Evolutionary conservation across 2,888 invertebrate species (phyloP).

Genomic region (Hypercompe scribonia): DNA sequence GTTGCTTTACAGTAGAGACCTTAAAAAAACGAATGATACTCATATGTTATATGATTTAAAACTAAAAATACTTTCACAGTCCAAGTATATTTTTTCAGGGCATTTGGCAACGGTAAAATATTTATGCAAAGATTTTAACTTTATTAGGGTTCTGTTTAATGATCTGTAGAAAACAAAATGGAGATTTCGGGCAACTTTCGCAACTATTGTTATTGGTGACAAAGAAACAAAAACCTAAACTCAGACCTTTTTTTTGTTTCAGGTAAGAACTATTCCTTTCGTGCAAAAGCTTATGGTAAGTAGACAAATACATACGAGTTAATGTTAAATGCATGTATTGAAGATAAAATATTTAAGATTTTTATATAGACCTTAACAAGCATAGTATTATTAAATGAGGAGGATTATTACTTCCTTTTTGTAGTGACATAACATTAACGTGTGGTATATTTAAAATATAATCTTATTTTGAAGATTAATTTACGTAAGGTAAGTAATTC

Average conservation of each 20-base stretch:
- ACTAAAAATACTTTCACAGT: not conserved
- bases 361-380: not conserved
- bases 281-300: slow-evolving; percentile 15
- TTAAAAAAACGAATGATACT: too few relatives aligned
- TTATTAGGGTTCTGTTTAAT: slow-evolving; percentile 2
- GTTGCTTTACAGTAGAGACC: too few relatives aligned
- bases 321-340: not conserved
- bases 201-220: slow-evolving; percentile 12
- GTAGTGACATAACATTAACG: not conserved
- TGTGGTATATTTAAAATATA: not conserved
- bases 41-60: too few relatives aligned
- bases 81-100: not conserved
- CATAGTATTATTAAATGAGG: not conserved
- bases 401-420: not conserved
- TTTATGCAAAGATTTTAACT: not conserved
- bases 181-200: not conserved
- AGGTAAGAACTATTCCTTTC: slow-evolving; percentile 50
- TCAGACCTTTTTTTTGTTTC: slow-evolving; percentile 51
- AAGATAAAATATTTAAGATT: not conserved
- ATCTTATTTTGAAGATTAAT: not conserved
- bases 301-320: not conserved
- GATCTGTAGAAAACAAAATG: not conserved
- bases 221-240: slow-evolving; percentile 17
- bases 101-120: not conserved
- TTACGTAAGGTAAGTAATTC: not conserved